A percentile compares a stretch with the other conserved stretches of the same genome.
Conservation (phyloP, 2,113 vertebrate genomes). For the Syngnathus typhle region DNA sequence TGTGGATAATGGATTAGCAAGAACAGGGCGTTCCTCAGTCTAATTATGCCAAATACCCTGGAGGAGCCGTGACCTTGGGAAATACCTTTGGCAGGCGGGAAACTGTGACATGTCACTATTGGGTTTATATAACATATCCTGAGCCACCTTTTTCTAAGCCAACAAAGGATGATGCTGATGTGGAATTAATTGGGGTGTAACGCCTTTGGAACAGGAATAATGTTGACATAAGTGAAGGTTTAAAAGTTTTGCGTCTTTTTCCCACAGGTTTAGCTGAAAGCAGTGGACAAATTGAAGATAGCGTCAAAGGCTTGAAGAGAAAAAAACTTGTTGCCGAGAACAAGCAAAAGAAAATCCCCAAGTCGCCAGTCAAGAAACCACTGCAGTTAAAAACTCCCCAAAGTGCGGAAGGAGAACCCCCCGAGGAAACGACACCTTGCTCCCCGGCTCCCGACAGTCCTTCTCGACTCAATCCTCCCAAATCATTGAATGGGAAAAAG, state of each 20-base stretch:
- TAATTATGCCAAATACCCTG: slow-evolving; percentile 34
- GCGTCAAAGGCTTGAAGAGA: slow-evolving; percentile 90
- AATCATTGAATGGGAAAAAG: slow-evolving; percentile 62
- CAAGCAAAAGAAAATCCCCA: slow-evolving; percentile 91
- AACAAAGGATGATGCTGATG: slow-evolving; percentile 2
- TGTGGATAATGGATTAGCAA: slow-evolving; percentile 33
- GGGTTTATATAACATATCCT: slow-evolving; percentile 38
- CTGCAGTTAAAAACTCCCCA: slow-evolving; percentile 73
- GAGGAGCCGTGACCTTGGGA: slow-evolving; percentile 56
- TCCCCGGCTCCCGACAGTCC: slow-evolving; percentile 56
- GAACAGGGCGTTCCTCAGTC: slow-evolving; percentile 34
- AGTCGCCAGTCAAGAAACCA: slow-evolving; percentile 89
- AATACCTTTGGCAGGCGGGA: slow-evolving; percentile 57
- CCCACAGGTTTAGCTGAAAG: slow-evolving; percentile 75
- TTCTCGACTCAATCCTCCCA: slow-evolving; percentile 45
- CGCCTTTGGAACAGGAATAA: too few species aligned
- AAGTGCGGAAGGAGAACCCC: slow-evolving; percentile 58
- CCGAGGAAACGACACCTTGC: slow-evolving; percentile 52
- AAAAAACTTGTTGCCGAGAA: slow-evolving; percentile 95
- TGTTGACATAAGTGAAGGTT: too few species aligned
- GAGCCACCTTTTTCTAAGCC: slow-evolving; percentile 11
- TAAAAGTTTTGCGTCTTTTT: not conserved
- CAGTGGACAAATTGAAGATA: slow-evolving; percentile 76
- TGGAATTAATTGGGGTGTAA: too few species aligned
- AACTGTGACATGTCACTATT: slow-evolving; percentile 48